phyloP scores from a whole-genome alignment of 2,113 vertebrate species.

The Ammodramus savannarum region DNA sequence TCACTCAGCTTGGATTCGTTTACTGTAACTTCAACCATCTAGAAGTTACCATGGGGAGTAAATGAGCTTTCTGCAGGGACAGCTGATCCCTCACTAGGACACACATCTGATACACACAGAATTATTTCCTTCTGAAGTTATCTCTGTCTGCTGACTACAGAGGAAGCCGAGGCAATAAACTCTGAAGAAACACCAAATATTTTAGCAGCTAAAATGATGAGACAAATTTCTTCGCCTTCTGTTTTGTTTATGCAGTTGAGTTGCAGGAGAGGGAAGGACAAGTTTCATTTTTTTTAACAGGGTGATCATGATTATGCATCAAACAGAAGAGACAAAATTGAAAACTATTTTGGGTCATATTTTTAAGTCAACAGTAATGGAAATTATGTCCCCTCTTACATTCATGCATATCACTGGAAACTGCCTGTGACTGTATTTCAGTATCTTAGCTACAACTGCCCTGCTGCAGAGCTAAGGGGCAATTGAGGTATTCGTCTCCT shows the following conservation, averaged over 20 bases:
- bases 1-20: conserved; percentile 1
- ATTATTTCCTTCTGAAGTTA: conserved; percentile 41
- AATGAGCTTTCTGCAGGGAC: conserved; percentile 48
- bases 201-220: conserved; percentile 12
- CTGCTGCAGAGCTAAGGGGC: background rate
- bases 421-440: background rate
- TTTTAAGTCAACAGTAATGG: background rate
- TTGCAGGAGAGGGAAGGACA: background rate
- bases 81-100: conserved; percentile 18
- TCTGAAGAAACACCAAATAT: conserved; percentile 33
- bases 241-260: background rate
- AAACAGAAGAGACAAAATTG: background rate
- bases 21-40: conserved; percentile 12
- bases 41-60: background rate
- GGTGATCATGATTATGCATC: background rate
- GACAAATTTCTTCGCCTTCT: background rate
- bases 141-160: background rate
- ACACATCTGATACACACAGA: background rate
- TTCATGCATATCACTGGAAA: background rate
- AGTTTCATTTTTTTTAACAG: background rate
- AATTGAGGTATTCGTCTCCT: background rate
- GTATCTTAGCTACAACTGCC: background rate
- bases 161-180: background rate
- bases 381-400: background rate
- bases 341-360: background rate